Conservation (phyloP, 1,140 invertebrate genomes). For the Heliconius nattereri region DNA sequence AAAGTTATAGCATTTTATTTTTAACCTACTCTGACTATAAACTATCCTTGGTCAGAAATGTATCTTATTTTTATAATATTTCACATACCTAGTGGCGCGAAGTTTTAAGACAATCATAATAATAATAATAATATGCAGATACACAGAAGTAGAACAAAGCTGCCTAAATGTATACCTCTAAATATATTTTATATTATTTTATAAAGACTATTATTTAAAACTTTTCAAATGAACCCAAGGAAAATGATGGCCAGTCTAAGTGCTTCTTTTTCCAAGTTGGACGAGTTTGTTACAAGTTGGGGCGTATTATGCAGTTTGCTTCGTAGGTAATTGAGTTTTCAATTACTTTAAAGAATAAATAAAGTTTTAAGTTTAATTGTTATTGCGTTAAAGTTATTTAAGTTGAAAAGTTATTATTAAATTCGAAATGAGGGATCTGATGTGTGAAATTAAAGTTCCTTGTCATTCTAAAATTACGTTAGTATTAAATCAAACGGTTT, state of each 20-base stretch:
- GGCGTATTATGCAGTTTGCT: slow-evolving; percentile 32
- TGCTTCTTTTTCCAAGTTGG: slow-evolving; percentile 27
- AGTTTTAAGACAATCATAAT: too few relatives aligned
- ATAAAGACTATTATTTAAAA: slow-evolving; percentile 22
- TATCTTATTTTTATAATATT: too few relatives aligned
- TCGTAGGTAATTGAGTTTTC: slow-evolving; percentile 32
- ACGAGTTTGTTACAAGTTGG: slow-evolving; percentile 24
- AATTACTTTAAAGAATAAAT: slow-evolving; percentile 18
- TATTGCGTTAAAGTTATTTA: slow-evolving; percentile 10
- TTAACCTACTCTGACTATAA: too few relatives aligned
- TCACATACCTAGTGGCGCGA: too few relatives aligned
- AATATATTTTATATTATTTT: neutral
- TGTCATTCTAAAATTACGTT: too few relatives aligned
- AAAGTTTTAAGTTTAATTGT: slow-evolving; percentile 3
- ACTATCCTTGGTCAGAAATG: too few relatives aligned
- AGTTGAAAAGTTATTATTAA: neutral
- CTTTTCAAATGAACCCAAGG: slow-evolving; percentile 20
- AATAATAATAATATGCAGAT: too few relatives aligned
- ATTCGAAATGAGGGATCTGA: too few relatives aligned
- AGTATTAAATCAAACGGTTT: too few relatives aligned
- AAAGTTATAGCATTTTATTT: too few relatives aligned
- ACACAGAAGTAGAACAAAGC: too few relatives aligned
- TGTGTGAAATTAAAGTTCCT: too few relatives aligned
- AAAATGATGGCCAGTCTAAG: slow-evolving; percentile 26
- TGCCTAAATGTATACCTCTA: neutral